Percentiles rank a stretch among this genome's conserved stretches.
These are phyloP conservation scores for Momotus momota DNA, from an alignment of 2,797 vertebrate species.

Conservation along the genomic window DNA sequence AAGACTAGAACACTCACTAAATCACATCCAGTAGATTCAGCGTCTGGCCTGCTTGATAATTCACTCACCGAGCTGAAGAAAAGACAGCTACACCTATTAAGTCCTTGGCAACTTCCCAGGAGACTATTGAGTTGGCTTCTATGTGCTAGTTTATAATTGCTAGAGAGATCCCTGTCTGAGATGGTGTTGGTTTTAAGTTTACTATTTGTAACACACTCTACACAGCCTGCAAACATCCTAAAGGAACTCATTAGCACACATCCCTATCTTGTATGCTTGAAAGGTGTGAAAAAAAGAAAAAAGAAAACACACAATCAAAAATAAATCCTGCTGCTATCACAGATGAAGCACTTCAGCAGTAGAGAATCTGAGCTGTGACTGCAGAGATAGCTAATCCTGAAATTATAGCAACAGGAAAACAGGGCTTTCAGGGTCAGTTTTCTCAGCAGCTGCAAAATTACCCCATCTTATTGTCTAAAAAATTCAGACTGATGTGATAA, in stretches of 20 bases:
- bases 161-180: neutral
- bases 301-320: neutral
- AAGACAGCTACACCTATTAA: neutral
- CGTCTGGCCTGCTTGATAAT: neutral
- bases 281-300: neutral
- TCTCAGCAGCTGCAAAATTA: neutral
- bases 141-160: neutral
- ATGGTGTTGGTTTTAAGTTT: neutral
- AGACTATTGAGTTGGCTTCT: neutral
- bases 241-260: neutral
- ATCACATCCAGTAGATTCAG: neutral
- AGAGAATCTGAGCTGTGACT: neutral
- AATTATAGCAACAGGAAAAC: neutral
- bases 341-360: neutral
- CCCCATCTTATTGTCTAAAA: neutral
- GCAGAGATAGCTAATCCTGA: neutral
- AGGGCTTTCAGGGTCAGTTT: neutral
- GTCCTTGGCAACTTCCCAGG: neutral
- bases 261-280: neutral
- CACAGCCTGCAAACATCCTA: neutral
- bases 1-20: neutral
- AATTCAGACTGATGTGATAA: neutral
- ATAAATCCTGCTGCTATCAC: neutral
- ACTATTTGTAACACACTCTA: neutral
- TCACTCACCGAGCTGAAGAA: neutral